Base-by-base conservation (phyloP, 1,140 invertebrate species). In the Trichogramma pretiosum region DNA sequence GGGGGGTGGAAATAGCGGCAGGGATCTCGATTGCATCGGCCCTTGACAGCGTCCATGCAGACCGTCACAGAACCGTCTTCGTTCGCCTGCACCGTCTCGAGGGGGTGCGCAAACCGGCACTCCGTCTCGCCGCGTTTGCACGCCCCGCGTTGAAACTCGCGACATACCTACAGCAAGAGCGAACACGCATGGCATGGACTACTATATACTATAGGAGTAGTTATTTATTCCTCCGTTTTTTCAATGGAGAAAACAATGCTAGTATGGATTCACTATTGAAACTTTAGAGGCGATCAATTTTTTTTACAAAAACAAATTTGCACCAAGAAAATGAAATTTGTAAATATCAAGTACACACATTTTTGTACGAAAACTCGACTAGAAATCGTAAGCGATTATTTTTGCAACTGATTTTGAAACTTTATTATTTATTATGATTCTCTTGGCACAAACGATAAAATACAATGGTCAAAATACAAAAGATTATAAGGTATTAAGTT, bases 11-110 rank as follows among this genome's bases (percentile, higher is more conserved):
- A 92, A 88, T 92, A 93, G 83, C 88, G 87, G 85, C 89, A 93
- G 80, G 87, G 87, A 78, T 90, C 87, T 79, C 89, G 87, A 81
- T 86, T 83, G 83, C 89, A 93, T 80, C 89, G 85, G 77, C 89
- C 88, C 82, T 93, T 94, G 80, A 94, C 86, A 81, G 89, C 90
- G 82, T 95, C 91, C 90, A 95, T 94, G 89, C 92, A 95, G 81
- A 95, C 91, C 78, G 90, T 94, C 79, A 94, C 87, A 78, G 85
- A 87, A 81, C 90, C 89, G 81, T 93, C 90, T 77, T 89, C 86
- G 77, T 86, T 86, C 79, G 89, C 85, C 73, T 79, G 86, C 78
- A 90, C 86, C 77, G 87, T 84, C 75, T 92, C 87, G 76, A 90
- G 85, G 77, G 92, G 91, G 82, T 96, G 93, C 75, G 93, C 92